Conservation (phyloP, 2,797 vertebrate genomes). For the Tangara arthus region DNA sequence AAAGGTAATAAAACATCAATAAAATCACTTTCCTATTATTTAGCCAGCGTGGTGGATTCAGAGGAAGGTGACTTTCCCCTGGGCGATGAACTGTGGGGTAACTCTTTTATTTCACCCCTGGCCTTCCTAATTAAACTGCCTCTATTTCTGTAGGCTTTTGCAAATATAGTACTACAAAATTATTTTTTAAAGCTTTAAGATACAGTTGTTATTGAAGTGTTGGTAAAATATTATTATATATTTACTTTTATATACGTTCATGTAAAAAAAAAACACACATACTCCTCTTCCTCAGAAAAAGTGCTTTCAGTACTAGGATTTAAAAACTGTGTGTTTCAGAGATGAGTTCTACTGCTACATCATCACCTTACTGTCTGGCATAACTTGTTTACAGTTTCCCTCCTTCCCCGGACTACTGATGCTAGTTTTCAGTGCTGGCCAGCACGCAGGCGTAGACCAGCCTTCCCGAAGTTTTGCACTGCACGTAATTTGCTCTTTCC, state of each 20-base stretch:
- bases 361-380: not conserved
- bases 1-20: not conserved
- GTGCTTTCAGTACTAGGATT: not conserved
- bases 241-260: not conserved
- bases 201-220: not conserved
- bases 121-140: not conserved
- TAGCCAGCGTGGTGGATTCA: not conserved
- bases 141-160: not conserved
- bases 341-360: not conserved
- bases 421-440: not conserved
- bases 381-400: not conserved
- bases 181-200: not conserved
- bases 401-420: not conserved
- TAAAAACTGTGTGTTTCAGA: not conserved
- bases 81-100: accelerated
- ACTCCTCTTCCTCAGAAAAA: not conserved
- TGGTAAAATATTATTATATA: not conserved
- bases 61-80: not conserved
- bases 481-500: not conserved
- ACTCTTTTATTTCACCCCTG: no score
- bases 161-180: not conserved
- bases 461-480: not conserved
- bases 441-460: not conserved
- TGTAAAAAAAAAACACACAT: not conserved
- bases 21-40: not conserved